These are phyloP conservation scores for Kryptolebias ocellatus DNA, from an alignment of 2,797 vertebrate species.

Conservation along the genomic window DNA sequence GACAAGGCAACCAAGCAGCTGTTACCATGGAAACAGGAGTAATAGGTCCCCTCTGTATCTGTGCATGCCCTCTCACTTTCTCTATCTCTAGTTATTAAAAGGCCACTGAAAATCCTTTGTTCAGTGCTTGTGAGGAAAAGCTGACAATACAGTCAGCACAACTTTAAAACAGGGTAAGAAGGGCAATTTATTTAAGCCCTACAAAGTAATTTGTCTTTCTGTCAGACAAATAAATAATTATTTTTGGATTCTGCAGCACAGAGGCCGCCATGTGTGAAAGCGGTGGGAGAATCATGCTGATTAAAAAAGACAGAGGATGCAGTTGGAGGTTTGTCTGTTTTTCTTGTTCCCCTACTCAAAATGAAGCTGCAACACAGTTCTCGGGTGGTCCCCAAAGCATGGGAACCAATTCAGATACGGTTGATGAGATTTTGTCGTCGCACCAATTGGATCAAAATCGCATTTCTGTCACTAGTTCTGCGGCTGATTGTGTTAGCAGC, in stretches of 20 bases:
- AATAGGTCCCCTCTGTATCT: constrained; percentile 72
- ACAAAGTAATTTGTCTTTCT: constrained; percentile 26
- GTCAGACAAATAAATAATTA: constrained; percentile 36
- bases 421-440: constrained; percentile 62
- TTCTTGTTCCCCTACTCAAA: constrained; percentile 34
- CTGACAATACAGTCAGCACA: constrained; percentile 15
- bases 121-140: constrained; percentile 23
- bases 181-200: constrained; percentile 36
- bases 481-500: constrained; percentile 59
- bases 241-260: constrained; percentile 14
- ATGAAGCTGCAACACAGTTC: constrained; percentile 56
- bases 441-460: constrained; percentile 61
- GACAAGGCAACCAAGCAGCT: constrained; percentile 80
- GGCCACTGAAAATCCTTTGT: constrained; percentile 47
- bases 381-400: constrained; percentile 49
- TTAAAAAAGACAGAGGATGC: constrained; percentile 37
- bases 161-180: constrained; percentile 28
- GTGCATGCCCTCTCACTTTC: constrained; percentile 48
- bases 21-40: constrained; percentile 87
- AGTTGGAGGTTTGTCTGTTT: constrained; percentile 7
- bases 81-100: constrained; percentile 43
- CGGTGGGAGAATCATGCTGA: constrained; percentile 27
- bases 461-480: constrained; percentile 52
- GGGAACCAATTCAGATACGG: constrained; percentile 46
- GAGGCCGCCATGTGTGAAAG: constrained; percentile 19